Evolutionary conservation across 2,888 invertebrate genomes (phyloP), one percentile per base, ranked within the genome.

Genomic region (Tenthredo amoena): DNA sequence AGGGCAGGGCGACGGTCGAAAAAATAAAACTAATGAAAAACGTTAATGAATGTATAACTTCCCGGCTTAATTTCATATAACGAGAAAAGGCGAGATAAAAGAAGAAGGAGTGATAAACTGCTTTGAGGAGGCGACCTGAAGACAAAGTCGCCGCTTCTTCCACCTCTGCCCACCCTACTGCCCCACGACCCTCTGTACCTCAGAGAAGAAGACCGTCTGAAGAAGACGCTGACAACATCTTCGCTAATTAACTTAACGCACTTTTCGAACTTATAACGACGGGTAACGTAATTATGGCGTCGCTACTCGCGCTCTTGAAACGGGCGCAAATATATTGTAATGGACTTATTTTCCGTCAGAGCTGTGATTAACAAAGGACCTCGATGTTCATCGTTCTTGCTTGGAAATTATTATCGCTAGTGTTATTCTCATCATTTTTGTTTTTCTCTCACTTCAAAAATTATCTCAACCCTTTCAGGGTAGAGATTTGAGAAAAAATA

Each of bases 41-140:
- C 86, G 87, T 87, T 89, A 89, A 89, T 88, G 87, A 89, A 88
- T 87, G 87, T 87, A 86, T 86, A 89, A 88, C 85, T 85, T 88
- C 72, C 85, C 85, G 86, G 84, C 87, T 88, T 87, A 87, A 89
- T 89, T 88, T 87, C 84, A 86, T 87, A 84, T 87, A 88, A 89
- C 85, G 87, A 86, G 86, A 84, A 84, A 85, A 85, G 87, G 81
- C 81, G 81, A 62, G 81, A 81, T 58, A 81, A 62, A 81, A 81
- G 55, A 81, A 81, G 81, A 81, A 81, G 62, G 85, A 84, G 81
- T 47, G 76, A 86, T 84, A 72, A 85, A 68, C 55, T 71, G 84
- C 85, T 65, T 81, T 62, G 81, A 81, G 81, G 62, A 76, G 85
- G 84, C 84, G 84, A 86, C 85, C 85, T 72, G 47, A 85, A 86